phyloP scores from a whole-genome alignment of 64 coral and sea anemone species.

The Pocillopora damicornis region DNA sequence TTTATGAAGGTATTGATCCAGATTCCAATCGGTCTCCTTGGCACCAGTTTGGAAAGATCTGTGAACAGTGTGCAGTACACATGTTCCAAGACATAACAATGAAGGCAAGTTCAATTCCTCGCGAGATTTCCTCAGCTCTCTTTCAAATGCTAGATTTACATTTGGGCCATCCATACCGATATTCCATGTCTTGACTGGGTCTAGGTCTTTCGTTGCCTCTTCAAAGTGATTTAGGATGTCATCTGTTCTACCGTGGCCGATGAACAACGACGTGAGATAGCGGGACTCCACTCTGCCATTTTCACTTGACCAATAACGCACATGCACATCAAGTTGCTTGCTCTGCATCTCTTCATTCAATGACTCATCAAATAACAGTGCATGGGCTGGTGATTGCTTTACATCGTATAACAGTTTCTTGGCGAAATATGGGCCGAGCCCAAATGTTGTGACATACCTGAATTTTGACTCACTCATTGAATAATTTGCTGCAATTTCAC shows the following conservation, averaged over 20 bases:
- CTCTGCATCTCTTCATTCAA: conserved; percentile 66
- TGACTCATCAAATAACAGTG: conserved; percentile 59
- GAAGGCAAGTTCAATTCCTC: conserved; percentile 42
- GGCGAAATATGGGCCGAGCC: conserved; percentile 52
- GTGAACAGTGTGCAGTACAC: conserved; percentile 63
- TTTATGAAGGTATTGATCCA: conserved; percentile 54
- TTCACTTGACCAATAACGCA: conserved; percentile 46
- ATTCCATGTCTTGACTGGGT: conserved; percentile 57
- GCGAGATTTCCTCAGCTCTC: conserved; percentile 39
- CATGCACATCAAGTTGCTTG: conserved; percentile 54
- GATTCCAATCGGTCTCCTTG: conserved; percentile 59
- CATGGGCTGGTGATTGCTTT: conserved; percentile 59
- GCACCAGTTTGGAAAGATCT: conserved; percentile 74
- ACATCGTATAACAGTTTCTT: conserved; percentile 52
- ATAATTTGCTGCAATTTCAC: conserved; percentile 52
- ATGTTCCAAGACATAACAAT: conserved; percentile 60
- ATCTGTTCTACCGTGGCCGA: conserved; percentile 58
- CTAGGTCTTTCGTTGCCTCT: conserved; percentile 63
- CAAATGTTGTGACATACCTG: conserved; percentile 57
- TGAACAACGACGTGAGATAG: conserved; percentile 67
- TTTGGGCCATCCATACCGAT: conserved; percentile 71
- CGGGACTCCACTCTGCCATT: conserved; percentile 43
- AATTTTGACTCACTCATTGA: conserved; percentile 61
- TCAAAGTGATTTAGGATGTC: conserved; percentile 44
- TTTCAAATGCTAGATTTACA: conserved; percentile 67